These are phyloP conservation scores for Bujurquina vittata DNA, from an alignment of 2,113 vertebrate species.

Conservation along the genomic window DNA sequence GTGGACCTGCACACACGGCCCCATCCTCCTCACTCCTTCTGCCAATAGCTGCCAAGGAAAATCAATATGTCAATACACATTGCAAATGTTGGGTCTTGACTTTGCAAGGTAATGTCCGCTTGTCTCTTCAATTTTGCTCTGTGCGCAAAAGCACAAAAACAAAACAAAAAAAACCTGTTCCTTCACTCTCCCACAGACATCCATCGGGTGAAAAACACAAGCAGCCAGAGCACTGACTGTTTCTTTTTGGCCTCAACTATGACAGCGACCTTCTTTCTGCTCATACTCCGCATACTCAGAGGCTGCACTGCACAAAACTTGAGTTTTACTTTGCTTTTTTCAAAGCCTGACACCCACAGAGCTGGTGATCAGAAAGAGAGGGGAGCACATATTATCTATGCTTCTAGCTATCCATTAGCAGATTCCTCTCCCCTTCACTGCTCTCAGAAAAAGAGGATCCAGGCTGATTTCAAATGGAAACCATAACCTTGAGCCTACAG, in stretches of 20 bases:
- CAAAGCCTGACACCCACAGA: slow-evolving; percentile 23
- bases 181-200: slow-evolving; percentile 53
- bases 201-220: slow-evolving; percentile 44
- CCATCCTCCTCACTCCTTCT: slow-evolving; percentile 70
- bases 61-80: slow-evolving; percentile 80
- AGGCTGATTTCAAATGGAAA: slow-evolving; percentile 45
- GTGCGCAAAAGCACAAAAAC: slow-evolving; percentile 16
- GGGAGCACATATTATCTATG: neutral
- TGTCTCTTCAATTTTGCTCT: slow-evolving; percentile 76
- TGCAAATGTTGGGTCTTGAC: slow-evolving; percentile 82
- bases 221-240: slow-evolving; percentile 17
- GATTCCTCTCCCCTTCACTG: slow-evolving; percentile 18
- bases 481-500: slow-evolving; percentile 31
- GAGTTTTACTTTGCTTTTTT: neutral
- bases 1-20: slow-evolving; percentile 68
- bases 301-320: slow-evolving; percentile 1
- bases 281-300: slow-evolving; percentile 19
- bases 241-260: slow-evolving; percentile 43
- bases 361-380: slow-evolving; percentile 13
- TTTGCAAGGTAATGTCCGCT: slow-evolving; percentile 78
- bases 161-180: slow-evolving; percentile 2
- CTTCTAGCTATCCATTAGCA: slow-evolving; percentile 23
- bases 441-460: slow-evolving; percentile 12
- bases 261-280: slow-evolving; percentile 38
- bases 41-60: slow-evolving; percentile 79